A percentile compares a stretch with the other conserved stretches of the same genome.
Conservation (phyloP, 2,797 vertebrate genomes). For the Tolypeutes matacus region DNA sequence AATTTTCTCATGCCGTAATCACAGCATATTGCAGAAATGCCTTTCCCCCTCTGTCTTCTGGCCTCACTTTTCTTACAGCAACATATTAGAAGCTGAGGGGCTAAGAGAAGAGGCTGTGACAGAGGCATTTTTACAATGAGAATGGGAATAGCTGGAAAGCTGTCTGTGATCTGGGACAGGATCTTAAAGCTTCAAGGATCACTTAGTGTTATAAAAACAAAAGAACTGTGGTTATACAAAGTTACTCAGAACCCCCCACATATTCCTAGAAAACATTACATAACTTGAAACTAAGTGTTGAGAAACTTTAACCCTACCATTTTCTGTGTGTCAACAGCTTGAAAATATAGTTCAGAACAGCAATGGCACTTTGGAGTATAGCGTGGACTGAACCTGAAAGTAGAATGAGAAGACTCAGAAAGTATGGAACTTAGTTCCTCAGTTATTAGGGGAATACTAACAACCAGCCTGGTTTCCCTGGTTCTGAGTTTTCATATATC, state of each 20-base stretch:
- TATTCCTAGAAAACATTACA: neutral
- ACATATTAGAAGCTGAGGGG: neutral
- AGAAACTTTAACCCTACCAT: neutral
- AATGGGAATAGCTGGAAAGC: neutral
- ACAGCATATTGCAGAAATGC: no score
- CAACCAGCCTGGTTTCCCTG: neutral
- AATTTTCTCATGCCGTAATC: neutral
- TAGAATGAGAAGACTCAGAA: neutral
- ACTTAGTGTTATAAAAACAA: neutral
- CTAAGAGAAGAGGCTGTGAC: neutral
- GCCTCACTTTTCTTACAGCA: neutral
- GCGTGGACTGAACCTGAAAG: neutral
- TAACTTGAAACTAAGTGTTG: neutral
- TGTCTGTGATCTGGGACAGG: neutral
- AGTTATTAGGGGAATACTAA: neutral
- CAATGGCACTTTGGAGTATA: neutral
- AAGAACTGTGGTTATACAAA: neutral
- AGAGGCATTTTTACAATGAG: neutral
- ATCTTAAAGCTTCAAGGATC: neutral
- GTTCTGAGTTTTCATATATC: neutral
- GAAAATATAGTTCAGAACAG: neutral
- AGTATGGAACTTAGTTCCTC: neutral
- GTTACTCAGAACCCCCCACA: neutral
- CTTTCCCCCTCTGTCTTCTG: neutral
- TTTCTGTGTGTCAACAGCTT: neutral